phyloP scores from a whole-genome alignment of 2,888 invertebrate genomes.

The Cantharis flavilabris region DNA sequence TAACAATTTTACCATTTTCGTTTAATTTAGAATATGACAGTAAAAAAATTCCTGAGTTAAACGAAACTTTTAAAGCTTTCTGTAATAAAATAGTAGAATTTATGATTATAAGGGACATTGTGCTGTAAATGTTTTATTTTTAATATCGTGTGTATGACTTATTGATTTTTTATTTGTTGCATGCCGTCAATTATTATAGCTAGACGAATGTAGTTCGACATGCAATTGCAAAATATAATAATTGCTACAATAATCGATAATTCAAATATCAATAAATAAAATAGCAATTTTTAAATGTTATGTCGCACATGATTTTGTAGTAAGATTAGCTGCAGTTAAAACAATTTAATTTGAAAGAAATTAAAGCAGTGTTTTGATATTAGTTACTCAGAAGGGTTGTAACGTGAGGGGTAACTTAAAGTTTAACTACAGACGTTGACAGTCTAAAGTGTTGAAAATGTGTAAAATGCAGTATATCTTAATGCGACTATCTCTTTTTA shows the following conservation, averaged over 20 bases:
- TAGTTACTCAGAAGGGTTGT: neutral
- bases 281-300: neutral
- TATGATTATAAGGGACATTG: neutral
- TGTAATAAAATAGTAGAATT: neutral
- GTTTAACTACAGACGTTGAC: neutral
- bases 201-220: conserved; percentile 1
- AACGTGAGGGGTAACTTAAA: neutral
- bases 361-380: neutral
- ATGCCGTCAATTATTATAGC: conserved; percentile 20
- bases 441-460: neutral
- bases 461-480: conserved; percentile 2
- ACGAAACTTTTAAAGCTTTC: neutral
- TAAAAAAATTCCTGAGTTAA: neutral
- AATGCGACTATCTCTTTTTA: neutral
- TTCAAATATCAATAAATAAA: neutral
- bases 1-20: neutral
- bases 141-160: conserved; percentile 17
- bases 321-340: neutral
- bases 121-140: conserved; percentile 4
- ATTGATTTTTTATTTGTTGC: conserved; percentile 24
- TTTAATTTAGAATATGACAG: neutral
- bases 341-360: neutral
- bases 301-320: neutral
- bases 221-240: conserved; percentile 7
- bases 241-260: neutral